Percentiles rank a stretch among this genome's conserved stretches.
Conservation (phyloP, 2,888 invertebrate genomes). For the Aethes cnicana region DNA sequence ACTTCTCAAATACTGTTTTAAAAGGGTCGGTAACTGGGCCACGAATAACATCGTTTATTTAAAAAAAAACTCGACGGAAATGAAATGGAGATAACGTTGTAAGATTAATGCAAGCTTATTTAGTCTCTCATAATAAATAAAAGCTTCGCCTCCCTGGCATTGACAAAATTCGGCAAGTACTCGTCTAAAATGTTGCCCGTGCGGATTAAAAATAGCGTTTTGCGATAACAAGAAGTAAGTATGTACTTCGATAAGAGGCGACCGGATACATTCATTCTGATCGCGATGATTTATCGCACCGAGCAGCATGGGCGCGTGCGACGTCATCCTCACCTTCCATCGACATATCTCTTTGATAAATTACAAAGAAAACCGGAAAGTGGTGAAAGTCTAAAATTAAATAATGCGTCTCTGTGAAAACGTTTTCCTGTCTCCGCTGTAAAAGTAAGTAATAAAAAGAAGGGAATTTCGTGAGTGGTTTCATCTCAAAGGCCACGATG, state of each 20-base stretch:
- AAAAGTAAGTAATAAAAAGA: conserved; percentile 40
- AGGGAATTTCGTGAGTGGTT: conserved; percentile 31
- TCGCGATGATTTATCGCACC: conserved; percentile 66
- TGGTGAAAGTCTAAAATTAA: conserved; percentile 58
- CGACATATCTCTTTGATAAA: conserved; percentile 69
- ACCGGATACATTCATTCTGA: conserved; percentile 59
- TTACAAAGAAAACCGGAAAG: conserved; percentile 62
- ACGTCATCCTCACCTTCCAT: conserved; percentile 60
- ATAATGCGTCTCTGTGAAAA: conserved; percentile 37
- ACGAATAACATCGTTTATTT: conserved; percentile 12
- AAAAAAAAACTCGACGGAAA: conserved; percentile 21
- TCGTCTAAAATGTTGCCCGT: conserved; percentile 17
- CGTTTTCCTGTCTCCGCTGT: conserved; percentile 33
- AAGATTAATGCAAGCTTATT: conserved; percentile 30
- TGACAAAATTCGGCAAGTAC: conserved; percentile 19
- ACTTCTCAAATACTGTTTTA: not conserved
- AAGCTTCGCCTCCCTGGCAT: conserved; percentile 23
- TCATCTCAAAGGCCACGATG: conserved; percentile 31
- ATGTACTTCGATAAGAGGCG: conserved; percentile 52
- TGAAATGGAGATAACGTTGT: conserved; percentile 29
- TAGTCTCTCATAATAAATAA: conserved; percentile 28
- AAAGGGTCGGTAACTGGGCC: not conserved
- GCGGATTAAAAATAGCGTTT: conserved; percentile 17
- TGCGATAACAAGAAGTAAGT: conserved; percentile 46
- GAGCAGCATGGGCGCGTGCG: conserved; percentile 51